Evolutionary conservation across 2,888 invertebrate species (phyloP).

Genomic region (Chrysodeixis includens): DNA sequence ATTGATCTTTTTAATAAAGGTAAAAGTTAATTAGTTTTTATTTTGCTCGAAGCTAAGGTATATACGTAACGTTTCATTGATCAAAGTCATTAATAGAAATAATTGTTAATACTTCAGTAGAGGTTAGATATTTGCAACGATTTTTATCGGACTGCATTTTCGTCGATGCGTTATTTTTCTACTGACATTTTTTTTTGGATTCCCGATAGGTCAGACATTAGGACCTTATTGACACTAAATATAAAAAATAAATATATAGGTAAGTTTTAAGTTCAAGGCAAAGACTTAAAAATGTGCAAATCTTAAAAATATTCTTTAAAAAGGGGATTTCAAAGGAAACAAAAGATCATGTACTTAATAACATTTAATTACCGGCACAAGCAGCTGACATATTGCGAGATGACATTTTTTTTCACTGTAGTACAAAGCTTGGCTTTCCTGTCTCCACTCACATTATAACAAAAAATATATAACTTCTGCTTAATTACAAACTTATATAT

Average conservation of each 20-base stretch:
- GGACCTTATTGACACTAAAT: too few relatives aligned
- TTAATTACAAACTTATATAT: background rate
- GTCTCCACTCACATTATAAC: conserved; percentile 7
- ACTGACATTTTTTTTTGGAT: background rate
- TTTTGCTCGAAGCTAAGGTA: background rate
- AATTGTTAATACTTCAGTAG: too few relatives aligned
- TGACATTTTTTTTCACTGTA: background rate
- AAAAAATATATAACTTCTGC: conserved; percentile 6
- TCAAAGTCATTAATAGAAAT: too few relatives aligned
- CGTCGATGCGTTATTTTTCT: too few relatives aligned
- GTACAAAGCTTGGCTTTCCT: conserved; percentile 9
- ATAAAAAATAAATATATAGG: too few relatives aligned
- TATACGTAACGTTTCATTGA: background rate
- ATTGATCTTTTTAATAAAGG: background rate
- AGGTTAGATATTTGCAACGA: too few relatives aligned
- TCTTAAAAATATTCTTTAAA: too few relatives aligned
- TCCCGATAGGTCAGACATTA: too few relatives aligned
- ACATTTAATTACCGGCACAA: conserved; percentile 27
- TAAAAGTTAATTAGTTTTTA: conserved; percentile 4
- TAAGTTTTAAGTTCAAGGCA: too few relatives aligned
- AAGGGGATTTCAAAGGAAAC: conserved; percentile 26
- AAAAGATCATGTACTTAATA: conserved; percentile 14
- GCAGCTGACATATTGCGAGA: conserved; percentile 12
- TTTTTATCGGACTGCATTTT: too few relatives aligned
- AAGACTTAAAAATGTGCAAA: too few relatives aligned